These are phyloP conservation scores for Pegoplata infirma DNA, from an alignment of 2,888 invertebrate species.

Conservation along the genomic window DNA sequence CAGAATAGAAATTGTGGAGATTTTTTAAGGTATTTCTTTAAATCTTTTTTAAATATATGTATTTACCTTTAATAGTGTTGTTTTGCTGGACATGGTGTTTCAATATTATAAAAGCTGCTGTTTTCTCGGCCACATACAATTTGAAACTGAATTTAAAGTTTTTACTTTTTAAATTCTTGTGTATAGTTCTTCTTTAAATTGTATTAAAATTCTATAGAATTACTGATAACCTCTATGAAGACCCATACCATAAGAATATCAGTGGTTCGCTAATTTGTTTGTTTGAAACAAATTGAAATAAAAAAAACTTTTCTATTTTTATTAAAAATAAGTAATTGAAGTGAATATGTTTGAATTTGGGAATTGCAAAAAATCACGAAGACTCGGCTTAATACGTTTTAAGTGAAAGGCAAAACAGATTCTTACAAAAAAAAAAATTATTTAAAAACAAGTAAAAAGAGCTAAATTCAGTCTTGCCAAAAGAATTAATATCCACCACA, in stretches of 20 bases:
- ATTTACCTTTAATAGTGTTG: background rate
- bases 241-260: background rate
- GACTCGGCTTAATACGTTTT: too few relatives aligned
- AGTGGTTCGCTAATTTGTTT: background rate
- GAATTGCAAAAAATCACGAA: too few relatives aligned
- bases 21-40: background rate
- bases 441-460: too few relatives aligned
- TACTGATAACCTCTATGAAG: conserved; percentile 48
- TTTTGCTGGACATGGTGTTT: background rate
- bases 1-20: too few relatives aligned
- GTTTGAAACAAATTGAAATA: background rate
- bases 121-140: background rate
- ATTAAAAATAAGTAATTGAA: too few relatives aligned
- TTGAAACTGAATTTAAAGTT: background rate
- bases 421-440: too few relatives aligned
- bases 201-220: background rate
- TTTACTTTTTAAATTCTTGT: conserved; percentile 5
- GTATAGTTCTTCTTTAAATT: background rate
- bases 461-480: too few relatives aligned
- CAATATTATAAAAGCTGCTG: too few relatives aligned
- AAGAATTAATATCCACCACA: too few relatives aligned
- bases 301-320: too few relatives aligned
- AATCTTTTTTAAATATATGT: background rate
- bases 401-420: too few relatives aligned
- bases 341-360: too few relatives aligned